A percentile compares a stretch with the other conserved stretches of the same genome.
These are phyloP conservation scores for Drosophila auraria DNA, from an alignment of 1,140 invertebrate genomes.

Conservation along the genomic window DNA sequence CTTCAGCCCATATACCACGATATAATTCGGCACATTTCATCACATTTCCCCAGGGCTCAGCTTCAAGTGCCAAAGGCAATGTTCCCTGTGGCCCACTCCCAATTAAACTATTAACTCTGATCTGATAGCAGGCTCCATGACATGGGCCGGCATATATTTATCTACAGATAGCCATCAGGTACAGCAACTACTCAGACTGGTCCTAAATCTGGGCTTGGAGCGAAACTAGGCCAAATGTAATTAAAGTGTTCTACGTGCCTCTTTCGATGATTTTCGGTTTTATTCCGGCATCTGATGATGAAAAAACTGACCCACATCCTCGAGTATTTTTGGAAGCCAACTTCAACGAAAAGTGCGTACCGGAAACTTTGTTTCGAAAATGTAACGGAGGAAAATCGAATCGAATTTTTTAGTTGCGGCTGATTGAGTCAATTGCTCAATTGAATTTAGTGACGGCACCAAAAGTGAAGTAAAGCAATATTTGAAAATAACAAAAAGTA, in stretches of 20 bases:
- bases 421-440: slow-evolving; percentile 68
- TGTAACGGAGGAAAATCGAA: slow-evolving; percentile 28
- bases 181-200: slow-evolving; percentile 20
- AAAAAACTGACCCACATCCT: slow-evolving; percentile 52
- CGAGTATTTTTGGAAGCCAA: background rate
- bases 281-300: slow-evolving; percentile 16
- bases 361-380: slow-evolving; percentile 24
- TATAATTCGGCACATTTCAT: slow-evolving; percentile 20
- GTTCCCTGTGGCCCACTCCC: slow-evolving; percentile 45
- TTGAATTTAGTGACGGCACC: slow-evolving; percentile 62
- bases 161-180: slow-evolving; percentile 40
- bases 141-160: slow-evolving; percentile 24
- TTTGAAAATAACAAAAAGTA: slow-evolving; percentile 35
- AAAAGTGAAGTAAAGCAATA: slow-evolving; percentile 38
- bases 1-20: background rate
- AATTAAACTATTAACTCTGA: slow-evolving; percentile 78
- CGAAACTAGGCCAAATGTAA: slow-evolving; percentile 74
- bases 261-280: slow-evolving; percentile 44
- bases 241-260: slow-evolving; percentile 79
- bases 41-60: slow-evolving; percentile 37
- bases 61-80: background rate
- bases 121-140: slow-evolving; percentile 64
- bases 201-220: slow-evolving; percentile 38
- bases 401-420: slow-evolving; percentile 27
- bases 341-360: slow-evolving; percentile 41